These are phyloP conservation scores for Lasioglossum pauxillum DNA, from an alignment of 2,888 invertebrate species.

Conservation along the genomic window DNA sequence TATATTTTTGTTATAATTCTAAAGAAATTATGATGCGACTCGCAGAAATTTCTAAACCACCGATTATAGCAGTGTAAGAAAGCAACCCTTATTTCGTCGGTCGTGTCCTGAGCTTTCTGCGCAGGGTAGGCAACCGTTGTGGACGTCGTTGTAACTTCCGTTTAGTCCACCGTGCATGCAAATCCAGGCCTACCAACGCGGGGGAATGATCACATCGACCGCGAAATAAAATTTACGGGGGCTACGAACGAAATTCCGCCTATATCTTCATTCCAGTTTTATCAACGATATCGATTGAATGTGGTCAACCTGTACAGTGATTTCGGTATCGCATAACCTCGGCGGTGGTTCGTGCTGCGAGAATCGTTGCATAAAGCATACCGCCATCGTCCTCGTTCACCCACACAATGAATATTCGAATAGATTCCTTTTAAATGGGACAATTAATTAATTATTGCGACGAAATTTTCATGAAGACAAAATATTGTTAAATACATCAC, in stretches of 20 bases:
- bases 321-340: slow-evolving; percentile 52
- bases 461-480: neutral
- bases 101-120: neutral
- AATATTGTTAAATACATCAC: neutral
- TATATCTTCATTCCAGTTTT: slow-evolving; percentile 45
- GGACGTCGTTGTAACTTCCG: neutral
- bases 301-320: slow-evolving; percentile 47
- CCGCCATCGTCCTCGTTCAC: slow-evolving; percentile 29
- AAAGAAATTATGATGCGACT: neutral
- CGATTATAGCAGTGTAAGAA: neutral
- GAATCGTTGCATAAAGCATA: slow-evolving; percentile 47
- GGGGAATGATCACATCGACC: neutral
- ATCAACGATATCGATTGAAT: slow-evolving; percentile 54
- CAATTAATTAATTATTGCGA: neutral
- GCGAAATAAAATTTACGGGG: slow-evolving; percentile 28
- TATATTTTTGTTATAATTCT: neutral
- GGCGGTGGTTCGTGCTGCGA: slow-evolving; percentile 36
- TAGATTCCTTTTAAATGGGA: neutral
- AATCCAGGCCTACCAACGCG: neutral
- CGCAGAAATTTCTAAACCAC: neutral
- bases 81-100: neutral
- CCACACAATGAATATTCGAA: slow-evolving; percentile 36
- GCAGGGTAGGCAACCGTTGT: neutral
- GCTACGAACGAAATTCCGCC: slow-evolving; percentile 27
- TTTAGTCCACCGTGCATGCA: neutral